A percentile compares a stretch with the other conserved stretches of the same genome.
Conservation (phyloP, 2,888 invertebrate genomes). For the Lochmaea capreae region DNA sequence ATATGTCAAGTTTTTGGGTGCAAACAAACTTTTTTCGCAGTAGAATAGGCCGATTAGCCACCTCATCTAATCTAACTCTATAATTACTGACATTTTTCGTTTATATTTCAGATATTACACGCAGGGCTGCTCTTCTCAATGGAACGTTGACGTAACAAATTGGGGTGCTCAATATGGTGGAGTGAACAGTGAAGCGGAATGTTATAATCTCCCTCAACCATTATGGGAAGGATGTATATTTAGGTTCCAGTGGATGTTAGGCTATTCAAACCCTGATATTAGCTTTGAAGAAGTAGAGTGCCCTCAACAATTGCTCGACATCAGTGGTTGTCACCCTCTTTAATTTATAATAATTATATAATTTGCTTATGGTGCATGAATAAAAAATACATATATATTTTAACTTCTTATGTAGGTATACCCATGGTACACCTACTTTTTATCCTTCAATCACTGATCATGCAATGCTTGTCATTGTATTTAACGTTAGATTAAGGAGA, state of each 20-base stretch:
- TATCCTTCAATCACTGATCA: too few relatives aligned
- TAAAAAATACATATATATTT: too few relatives aligned
- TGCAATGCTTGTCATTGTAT: too few relatives aligned
- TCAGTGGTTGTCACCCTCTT: constrained; percentile 26
- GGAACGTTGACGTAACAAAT: constrained; percentile 45
- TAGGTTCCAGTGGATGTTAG: constrained; percentile 36
- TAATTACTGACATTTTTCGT: neutral
- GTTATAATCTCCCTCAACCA: constrained; percentile 42
- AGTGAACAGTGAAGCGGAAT: constrained; percentile 42
- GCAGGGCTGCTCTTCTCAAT: constrained; percentile 45
- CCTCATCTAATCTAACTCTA: too few relatives aligned
- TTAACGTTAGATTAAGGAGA: too few relatives aligned
- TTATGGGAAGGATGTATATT: constrained; percentile 46
- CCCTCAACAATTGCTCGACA: constrained; percentile 23
- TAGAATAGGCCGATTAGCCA: too few relatives aligned
- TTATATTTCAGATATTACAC: constrained; percentile 38
- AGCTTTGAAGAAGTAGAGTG: constrained; percentile 32
- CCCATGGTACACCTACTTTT: too few relatives aligned
- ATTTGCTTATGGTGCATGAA: too few relatives aligned
- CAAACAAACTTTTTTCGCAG: too few relatives aligned
- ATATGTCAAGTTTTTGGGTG: too few relatives aligned
- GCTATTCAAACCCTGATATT: constrained; percentile 26
- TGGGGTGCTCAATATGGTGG: constrained; percentile 51
- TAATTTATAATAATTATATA: neutral
- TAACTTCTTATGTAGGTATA: too few relatives aligned